Base-by-base conservation (phyloP, 2,797 vertebrate genomes). In the Silurus aristotelis region DNA sequence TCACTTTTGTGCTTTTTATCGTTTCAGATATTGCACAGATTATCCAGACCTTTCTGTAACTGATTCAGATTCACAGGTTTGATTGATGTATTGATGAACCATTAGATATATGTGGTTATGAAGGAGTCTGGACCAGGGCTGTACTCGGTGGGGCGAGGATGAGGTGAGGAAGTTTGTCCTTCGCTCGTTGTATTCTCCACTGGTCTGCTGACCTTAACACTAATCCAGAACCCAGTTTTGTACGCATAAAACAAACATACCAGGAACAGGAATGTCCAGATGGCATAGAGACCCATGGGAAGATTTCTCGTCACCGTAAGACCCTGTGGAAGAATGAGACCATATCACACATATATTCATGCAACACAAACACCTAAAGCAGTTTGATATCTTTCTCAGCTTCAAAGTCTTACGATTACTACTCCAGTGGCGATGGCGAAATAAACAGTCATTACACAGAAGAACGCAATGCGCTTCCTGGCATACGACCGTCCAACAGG, bases 171-270 rank as follows among this genome's bases (percentile, higher is more conserved):
- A 31, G 31, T 31, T 31, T 31, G 31, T 31, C 31, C 31, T 31
- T 31, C 31, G 31, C 31, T 31, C 31, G 96, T 97, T 97, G 93
- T 97, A 77, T 3, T 61, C 56, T 61, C 27, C 25, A 61, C 27
- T 31, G 56, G 55, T 7, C 7, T 61, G 56, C 76, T 78, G 56
- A 78, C 9, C 61, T 43, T 75, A 55, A 75, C 2, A 56, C 27
- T 19, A 58, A 19, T 25, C 55, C 56, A 61, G 1, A 20, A 61
- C 56, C 38, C 56, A 0, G 76, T 56, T 17, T 92, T 94, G 95
- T 93, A 97, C 96, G 94, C 96, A 97, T 95, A 97, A 1, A 3
- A 27, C 79, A 52, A 14, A 25, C n/a, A 20, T 63, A 52, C 12
- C 79, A 48, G 0, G 27, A 78, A 20, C 76, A 61, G 3, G 43